Evolutionary conservation across 2,888 invertebrate genomes (phyloP), one percentile per base, ranked within the genome.

Genomic region (Apamea monoglypha): DNA sequence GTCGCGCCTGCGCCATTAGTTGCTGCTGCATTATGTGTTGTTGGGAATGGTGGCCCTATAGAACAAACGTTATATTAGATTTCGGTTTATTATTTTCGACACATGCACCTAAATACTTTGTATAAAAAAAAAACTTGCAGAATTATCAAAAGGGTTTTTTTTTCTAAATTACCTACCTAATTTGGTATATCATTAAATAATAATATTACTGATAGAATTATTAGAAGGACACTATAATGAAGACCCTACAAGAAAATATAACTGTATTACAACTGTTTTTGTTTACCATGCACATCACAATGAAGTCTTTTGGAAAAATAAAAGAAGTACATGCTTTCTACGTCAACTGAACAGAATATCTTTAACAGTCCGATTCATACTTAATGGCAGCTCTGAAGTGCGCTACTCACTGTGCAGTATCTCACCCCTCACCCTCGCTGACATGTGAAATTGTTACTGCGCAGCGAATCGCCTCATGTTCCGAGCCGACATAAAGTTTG

Each of bases 21-120:
- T 96, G 97, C 79, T 97, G 97, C 85, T 97, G 97, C 92, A 96
- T 94, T 82, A 97, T 93, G 83, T 97, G 97, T 86, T 97, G 95
- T 87, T 97, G 97, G 29, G 97, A 94, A 88, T 97, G 97, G 86
- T 97, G 97, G 44, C 95, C 95, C 96, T 96, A 91, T 63, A 85
- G 50, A 90, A 80, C 81, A 85, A 83, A 86, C 1, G 16, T 66
- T 18, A 25, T 47, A 8, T 74, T 70, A 79, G 18, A 84, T 32
- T 25, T 1, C 0, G 1, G 16, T 76, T 29, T n/a, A 47, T 63
- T 32, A 14, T 14, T 32, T 14, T 61, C 25, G 18, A 84, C 56
- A 76, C 81, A 76, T 75, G 73, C 78, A 73, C 21, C 47, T 64
- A 80, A 47, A 73, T 71, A 64, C 25, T 72, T 12, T 44, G 10